Percentiles rank a stretch among this genome's conserved stretches.
Conservation (phyloP, 2,888 invertebrate species). For the Lasioglossum figueresi region DNA sequence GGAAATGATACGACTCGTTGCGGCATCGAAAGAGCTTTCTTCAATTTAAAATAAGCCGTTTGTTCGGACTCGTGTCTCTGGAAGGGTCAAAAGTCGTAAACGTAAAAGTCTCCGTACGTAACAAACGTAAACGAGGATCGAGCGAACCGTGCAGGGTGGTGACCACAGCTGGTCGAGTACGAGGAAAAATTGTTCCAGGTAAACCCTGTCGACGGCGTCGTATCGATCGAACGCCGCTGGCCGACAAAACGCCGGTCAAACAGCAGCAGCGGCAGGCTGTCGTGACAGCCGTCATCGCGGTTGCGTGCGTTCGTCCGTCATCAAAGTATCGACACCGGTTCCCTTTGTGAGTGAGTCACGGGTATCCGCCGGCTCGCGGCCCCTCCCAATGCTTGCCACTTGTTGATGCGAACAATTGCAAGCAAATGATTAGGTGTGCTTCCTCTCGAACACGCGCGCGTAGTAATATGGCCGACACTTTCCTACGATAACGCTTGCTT, state of each 20-base stretch:
- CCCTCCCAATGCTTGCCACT: slow-evolving; percentile 61
- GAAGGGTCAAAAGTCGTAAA: too few relatives aligned
- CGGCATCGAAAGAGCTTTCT: not conserved
- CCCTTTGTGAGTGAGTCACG: slow-evolving; percentile 48
- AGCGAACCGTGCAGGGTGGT: not conserved
- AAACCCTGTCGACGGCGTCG: not conserved
- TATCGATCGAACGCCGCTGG: slow-evolving; percentile 28
- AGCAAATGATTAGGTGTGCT: slow-evolving; percentile 56
- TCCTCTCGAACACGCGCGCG: slow-evolving; percentile 53
- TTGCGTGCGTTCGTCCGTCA: slow-evolving; percentile 62
- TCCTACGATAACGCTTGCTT: slow-evolving; percentile 27
- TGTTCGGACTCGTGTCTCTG: not conserved
- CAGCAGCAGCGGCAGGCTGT: slow-evolving; percentile 11
- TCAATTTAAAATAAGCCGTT: not conserved
- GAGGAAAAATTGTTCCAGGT: slow-evolving; percentile 21
- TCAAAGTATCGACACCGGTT: slow-evolving; percentile 62
- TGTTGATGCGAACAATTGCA: slow-evolving; percentile 67
- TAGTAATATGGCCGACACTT: slow-evolving; percentile 40
- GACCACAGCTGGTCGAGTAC: not conserved
- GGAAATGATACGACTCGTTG: not conserved
- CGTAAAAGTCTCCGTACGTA: not conserved
- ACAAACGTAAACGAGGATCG: not conserved
- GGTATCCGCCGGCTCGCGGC: slow-evolving; percentile 27
- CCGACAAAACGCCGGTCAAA: slow-evolving; percentile 41
- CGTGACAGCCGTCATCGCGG: slow-evolving; percentile 56